Evolutionary conservation across 2,797 vertebrate species (phyloP).

Genomic region (Bufotes viridis): DNA sequence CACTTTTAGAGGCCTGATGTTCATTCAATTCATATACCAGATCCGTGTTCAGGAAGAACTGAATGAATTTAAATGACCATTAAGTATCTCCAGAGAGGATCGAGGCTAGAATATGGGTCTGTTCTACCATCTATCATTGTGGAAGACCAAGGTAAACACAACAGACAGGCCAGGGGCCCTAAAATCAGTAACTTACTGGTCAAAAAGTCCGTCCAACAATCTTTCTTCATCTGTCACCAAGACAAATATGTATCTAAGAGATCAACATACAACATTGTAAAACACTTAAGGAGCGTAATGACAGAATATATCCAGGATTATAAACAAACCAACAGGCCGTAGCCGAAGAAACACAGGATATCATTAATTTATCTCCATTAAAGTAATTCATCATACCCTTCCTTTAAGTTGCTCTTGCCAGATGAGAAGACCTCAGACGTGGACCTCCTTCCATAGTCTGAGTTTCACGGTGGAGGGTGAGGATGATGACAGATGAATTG

Average conservation of each 20-base stretch:
- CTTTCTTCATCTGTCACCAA: constrained; percentile 46
- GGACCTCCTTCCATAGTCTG: not conserved
- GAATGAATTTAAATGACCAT: constrained; percentile 56
- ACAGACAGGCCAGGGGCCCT: not conserved
- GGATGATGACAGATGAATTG: not conserved
- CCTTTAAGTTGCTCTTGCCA: not conserved
- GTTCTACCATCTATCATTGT: constrained; percentile 36
- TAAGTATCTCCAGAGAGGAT: constrained; percentile 31
- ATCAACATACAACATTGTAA: constrained; percentile 44
- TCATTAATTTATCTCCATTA: constrained; percentile 39
- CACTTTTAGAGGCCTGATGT: constrained; percentile 17
- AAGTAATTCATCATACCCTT: not conserved
- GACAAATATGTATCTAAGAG: constrained; percentile 39
- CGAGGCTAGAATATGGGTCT: not conserved
- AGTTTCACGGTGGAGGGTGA: not conserved
- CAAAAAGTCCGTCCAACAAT: constrained; percentile 18
- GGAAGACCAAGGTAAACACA: constrained; percentile 37
- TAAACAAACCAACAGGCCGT: constrained; percentile 20
- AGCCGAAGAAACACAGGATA: constrained; percentile 13
- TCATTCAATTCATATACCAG: constrained; percentile 43
- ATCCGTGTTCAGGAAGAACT: constrained; percentile 24
- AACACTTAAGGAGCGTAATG: constrained; percentile 43
- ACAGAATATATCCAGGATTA: constrained; percentile 39
- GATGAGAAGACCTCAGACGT: not conserved
- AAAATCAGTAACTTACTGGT: not conserved